Conservation (phyloP, 64 coral and sea anemone genomes). For the Cladopsammia gracilis region DNA sequence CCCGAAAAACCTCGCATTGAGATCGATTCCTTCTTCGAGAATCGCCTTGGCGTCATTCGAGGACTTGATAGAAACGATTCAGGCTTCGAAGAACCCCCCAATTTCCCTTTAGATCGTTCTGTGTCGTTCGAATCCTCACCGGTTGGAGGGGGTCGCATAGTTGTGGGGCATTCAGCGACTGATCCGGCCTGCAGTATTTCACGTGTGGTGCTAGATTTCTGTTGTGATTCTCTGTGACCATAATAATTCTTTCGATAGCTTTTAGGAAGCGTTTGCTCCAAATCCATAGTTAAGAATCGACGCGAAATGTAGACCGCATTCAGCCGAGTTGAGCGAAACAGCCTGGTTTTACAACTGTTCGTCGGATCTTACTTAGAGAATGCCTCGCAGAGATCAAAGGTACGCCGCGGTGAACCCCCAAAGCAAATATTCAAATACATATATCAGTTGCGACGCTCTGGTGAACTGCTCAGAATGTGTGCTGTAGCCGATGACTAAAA, state of each 20-base stretch:
- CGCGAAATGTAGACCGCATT: constrained; percentile 63
- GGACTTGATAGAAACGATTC: constrained; percentile 67
- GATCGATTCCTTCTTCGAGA: constrained; percentile 78
- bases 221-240: constrained; percentile 64
- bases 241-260: constrained; percentile 58
- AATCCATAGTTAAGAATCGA: constrained; percentile 70
- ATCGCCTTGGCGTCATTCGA: constrained; percentile 80
- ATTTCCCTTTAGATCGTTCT: constrained; percentile 61
- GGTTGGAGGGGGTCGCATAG: constrained; percentile 82
- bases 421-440: constrained; percentile 99
- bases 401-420: constrained; percentile 85
- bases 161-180: constrained; percentile 55
- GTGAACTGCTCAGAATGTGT: constrained; percentile 89
- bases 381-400: constrained; percentile 97
- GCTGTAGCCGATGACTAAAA: constrained; percentile 32
- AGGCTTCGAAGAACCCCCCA: constrained; percentile 49
- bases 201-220: constrained; percentile 85
- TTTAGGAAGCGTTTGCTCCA: constrained; percentile 66
- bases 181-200: constrained; percentile 69
- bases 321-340: constrained; percentile 65
- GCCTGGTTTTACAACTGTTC: constrained; percentile 71
- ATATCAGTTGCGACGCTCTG: constrained; percentile 94
- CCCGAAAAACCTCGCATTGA: constrained; percentile 60
- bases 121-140: constrained; percentile 93
- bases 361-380: constrained; percentile 86